phyloP scores from a whole-genome alignment of 2,113 vertebrate genomes.

The Herpetotheres cachinnans region DNA sequence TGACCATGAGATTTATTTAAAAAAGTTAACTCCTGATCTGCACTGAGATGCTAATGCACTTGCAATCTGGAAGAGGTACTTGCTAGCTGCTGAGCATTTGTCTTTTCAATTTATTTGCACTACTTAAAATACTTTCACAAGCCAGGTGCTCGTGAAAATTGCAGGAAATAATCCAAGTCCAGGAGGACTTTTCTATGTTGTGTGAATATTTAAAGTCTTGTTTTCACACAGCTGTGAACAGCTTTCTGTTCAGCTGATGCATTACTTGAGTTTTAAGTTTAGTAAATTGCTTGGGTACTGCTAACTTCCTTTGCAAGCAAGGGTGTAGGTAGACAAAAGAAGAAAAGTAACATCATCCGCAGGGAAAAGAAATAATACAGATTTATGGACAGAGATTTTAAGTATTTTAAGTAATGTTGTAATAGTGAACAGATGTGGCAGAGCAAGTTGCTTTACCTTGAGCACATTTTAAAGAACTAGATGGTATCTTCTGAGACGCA shows the following conservation, averaged over 20 bases:
- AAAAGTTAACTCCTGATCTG: not conserved
- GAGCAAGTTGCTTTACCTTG: not conserved
- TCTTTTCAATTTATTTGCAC: not conserved
- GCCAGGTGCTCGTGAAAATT: not conserved
- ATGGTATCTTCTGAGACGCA: not conserved
- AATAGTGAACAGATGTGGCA: not conserved
- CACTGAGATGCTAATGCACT: not conserved
- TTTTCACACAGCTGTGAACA: not conserved
- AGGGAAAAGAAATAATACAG: not conserved
- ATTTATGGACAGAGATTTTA: not conserved
- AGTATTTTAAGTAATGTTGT: not conserved
- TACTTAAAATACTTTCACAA: not conserved
- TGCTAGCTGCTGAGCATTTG: not conserved
- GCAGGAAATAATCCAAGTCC: not conserved
- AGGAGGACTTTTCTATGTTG: not conserved
- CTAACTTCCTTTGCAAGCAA: not conserved
- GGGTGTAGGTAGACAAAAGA: not conserved
- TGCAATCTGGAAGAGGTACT: not conserved
- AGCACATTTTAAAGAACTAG: not conserved
- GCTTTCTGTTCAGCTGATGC: not conserved
- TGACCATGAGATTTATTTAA: not conserved
- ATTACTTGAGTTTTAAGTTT: not conserved
- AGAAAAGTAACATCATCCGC: not conserved
- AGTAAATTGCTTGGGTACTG: not conserved
- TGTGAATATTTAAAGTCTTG: not conserved